phyloP scores from a whole-genome alignment of 2,888 invertebrate genomes.

The Parapristionchus giblindavisi region DNA sequence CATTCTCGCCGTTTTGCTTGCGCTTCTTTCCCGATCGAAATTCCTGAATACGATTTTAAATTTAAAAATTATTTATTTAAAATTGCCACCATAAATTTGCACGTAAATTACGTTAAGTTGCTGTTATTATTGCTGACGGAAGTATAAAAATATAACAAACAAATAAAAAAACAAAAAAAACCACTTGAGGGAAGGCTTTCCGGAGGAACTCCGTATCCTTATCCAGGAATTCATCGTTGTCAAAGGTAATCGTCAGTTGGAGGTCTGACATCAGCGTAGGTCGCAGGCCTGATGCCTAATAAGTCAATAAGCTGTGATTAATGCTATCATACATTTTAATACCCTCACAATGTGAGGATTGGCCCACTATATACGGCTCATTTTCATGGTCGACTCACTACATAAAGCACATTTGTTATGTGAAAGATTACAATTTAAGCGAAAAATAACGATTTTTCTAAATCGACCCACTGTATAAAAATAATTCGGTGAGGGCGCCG shows the following conservation, averaged over 20 bases:
- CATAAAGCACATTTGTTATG: no score
- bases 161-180: neutral
- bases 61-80: neutral
- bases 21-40: conserved; percentile 37
- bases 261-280: conserved; percentile 65
- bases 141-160: neutral
- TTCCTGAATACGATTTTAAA: conserved; percentile 9
- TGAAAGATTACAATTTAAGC: no score
- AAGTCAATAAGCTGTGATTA: neutral
- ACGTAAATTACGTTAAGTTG: no score
- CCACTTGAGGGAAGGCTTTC: conserved; percentile 53
- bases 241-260: conserved; percentile 62
- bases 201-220: conserved; percentile 55
- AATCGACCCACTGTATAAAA: no score
- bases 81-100: neutral
- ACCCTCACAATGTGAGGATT: conserved; percentile 36
- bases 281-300: conserved; percentile 59
- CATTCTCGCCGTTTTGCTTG: conserved; percentile 13
- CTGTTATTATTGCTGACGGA: no score
- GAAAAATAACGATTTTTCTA: no score
- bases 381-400: no score
- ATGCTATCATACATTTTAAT: neutral
- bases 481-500: no score
- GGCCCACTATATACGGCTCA: no score
- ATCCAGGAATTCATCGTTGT: conserved; percentile 61